Conservation (phyloP, 2,797 vertebrate species). For the Bradypodion pumilum region DNA sequence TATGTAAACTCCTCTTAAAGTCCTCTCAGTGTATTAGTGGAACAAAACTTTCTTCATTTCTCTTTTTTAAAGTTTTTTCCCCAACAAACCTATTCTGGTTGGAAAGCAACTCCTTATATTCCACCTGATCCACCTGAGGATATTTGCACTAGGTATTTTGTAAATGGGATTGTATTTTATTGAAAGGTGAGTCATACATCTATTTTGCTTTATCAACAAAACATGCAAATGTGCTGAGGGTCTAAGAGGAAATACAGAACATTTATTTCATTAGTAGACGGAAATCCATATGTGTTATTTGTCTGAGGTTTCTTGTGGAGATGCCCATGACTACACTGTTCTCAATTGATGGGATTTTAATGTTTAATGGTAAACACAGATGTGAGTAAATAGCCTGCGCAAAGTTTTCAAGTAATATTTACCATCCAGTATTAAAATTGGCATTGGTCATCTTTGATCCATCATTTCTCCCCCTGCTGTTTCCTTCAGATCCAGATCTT, state of each 20-base stretch:
- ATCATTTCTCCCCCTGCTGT: not conserved
- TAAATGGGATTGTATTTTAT: slow-evolving; percentile 44
- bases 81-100: slow-evolving; percentile 18
- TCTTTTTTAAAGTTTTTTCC: slow-evolving; percentile 52
- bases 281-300: slow-evolving; percentile 61
- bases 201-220: slow-evolving; percentile 60
- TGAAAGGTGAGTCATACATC: slow-evolving; percentile 55
- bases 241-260: slow-evolving; percentile 60
- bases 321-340: slow-evolving; percentile 36
- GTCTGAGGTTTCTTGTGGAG: slow-evolving; percentile 22
- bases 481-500: not conserved
- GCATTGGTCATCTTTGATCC: slow-evolving; percentile 2
- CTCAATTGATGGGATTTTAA: slow-evolving; percentile 56
- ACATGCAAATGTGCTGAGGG: slow-evolving; percentile 48
- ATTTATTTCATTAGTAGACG: slow-evolving; percentile 59
- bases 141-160: slow-evolving; percentile 52
- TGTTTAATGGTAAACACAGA: slow-evolving; percentile 38
- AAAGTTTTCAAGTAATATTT: slow-evolving; percentile 54
- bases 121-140: slow-evolving; percentile 44
- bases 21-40: slow-evolving; percentile 46
- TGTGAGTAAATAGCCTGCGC: slow-evolving; percentile 51
- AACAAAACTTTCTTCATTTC: not conserved
- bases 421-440: slow-evolving; percentile 33
- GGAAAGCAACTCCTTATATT: slow-evolving; percentile 43
- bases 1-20: slow-evolving; percentile 41